These are phyloP conservation scores for Melanostoma scalare DNA, from an alignment of 2,888 invertebrate genomes.

Conservation along the genomic window DNA sequence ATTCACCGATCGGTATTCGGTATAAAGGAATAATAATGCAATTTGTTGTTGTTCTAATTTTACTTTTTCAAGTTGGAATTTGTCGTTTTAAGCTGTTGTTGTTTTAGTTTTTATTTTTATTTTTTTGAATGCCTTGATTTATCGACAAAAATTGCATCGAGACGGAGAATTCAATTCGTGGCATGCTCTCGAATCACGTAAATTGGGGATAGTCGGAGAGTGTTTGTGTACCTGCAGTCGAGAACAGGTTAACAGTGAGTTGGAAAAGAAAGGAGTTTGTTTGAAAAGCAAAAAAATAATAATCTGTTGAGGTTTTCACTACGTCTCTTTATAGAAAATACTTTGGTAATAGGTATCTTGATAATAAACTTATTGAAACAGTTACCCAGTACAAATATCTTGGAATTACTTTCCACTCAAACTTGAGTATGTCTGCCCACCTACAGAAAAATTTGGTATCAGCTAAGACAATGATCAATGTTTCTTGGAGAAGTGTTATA, in stretches of 20 bases:
- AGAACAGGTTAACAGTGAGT: slow-evolving; percentile 30
- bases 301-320: too few relatives aligned
- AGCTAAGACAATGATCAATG: too few relatives aligned
- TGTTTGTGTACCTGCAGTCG: slow-evolving; percentile 14
- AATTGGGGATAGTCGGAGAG: slow-evolving; percentile 24
- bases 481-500: too few relatives aligned
- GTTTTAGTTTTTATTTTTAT: slow-evolving; percentile 18
- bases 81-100: slow-evolving; percentile 31
- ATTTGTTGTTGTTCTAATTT: slow-evolving; percentile 46
- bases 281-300: neutral
- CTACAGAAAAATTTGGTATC: too few relatives aligned
- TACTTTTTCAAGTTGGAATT: slow-evolving; percentile 16
- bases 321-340: too few relatives aligned
- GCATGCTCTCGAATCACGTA: slow-evolving; percentile 52
- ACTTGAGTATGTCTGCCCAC: too few relatives aligned
- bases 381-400: too few relatives aligned
- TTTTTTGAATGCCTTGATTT: slow-evolving; percentile 53
- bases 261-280: neutral
- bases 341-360: too few relatives aligned
- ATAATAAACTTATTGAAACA: too few relatives aligned
- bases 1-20: neutral
- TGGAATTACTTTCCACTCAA: neutral
- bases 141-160: slow-evolving; percentile 59
- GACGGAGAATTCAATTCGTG: slow-evolving; percentile 46
- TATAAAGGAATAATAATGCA: slow-evolving; percentile 58